These are phyloP conservation scores for Gari tellinella DNA, from an alignment of 2,888 invertebrate species.

Conservation along the genomic window DNA sequence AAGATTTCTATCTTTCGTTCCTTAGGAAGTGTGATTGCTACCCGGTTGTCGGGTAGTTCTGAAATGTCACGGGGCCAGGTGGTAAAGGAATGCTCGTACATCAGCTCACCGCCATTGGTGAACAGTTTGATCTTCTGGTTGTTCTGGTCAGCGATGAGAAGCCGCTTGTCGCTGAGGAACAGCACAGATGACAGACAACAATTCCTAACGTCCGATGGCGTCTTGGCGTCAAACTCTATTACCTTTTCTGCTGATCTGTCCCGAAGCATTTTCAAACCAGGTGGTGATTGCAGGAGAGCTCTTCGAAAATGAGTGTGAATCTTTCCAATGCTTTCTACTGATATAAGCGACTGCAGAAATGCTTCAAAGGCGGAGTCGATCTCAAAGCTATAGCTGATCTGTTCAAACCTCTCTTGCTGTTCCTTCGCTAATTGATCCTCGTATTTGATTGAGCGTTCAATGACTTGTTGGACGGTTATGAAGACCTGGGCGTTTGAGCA, in stretches of 20 bases:
- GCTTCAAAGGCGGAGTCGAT: constrained; percentile 57
- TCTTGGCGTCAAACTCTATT: constrained; percentile 57
- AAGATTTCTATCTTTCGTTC: constrained; percentile 61
- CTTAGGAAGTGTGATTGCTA: constrained; percentile 58
- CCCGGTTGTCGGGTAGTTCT: constrained; percentile 54
- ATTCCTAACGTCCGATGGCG: constrained; percentile 50
- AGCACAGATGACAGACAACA: constrained; percentile 55
- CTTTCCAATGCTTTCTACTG: constrained; percentile 55
- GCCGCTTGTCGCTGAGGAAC: constrained; percentile 52
- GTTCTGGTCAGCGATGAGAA: constrained; percentile 57
- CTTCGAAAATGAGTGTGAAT: constrained; percentile 53
- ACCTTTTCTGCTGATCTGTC: constrained; percentile 56
- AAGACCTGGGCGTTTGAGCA: constrained; percentile 62
- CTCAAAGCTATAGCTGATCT: constrained; percentile 59
- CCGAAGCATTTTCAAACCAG: constrained; percentile 48
- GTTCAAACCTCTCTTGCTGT: constrained; percentile 49
- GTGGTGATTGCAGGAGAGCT: constrained; percentile 51
- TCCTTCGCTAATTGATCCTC: constrained; percentile 54
- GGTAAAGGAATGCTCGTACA: constrained; percentile 56
- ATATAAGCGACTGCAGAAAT: constrained; percentile 53
- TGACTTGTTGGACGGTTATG: constrained; percentile 58
- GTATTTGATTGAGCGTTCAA: constrained; percentile 52
- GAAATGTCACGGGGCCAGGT: constrained; percentile 60
- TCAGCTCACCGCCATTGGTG: constrained; percentile 40
- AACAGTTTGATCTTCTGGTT: constrained; percentile 62